A percentile compares a stretch with the other conserved stretches of the same genome.
Conservation (phyloP, 37 sponge, comb jelly and placozoan genomes). For the Spongilla lacustris region DNA sequence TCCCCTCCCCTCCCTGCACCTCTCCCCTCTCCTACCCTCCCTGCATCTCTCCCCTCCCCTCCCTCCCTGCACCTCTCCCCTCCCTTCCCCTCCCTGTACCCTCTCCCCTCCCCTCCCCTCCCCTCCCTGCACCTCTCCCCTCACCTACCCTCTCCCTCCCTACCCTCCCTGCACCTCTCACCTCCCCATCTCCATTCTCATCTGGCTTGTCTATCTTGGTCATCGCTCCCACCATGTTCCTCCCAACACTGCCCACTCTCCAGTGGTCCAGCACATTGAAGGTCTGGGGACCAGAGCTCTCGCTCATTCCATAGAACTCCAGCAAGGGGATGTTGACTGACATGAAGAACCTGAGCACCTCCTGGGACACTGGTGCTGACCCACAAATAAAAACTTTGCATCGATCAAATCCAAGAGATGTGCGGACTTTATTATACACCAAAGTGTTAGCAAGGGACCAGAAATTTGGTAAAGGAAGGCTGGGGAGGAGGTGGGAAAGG, state of each 20-base stretch:
- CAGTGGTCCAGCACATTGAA: conserved; percentile 59
- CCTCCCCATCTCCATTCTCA: conserved; percentile 92
- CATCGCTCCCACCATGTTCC: conserved; percentile 56
- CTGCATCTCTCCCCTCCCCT: neutral
- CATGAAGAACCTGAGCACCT: conserved; percentile 83
- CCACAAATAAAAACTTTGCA: conserved; percentile 42
- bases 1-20: neutral
- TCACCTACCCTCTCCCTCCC: neutral
- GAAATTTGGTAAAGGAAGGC: conserved; percentile 58
- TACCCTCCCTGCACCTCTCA: neutral
- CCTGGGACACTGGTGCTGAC: conserved; percentile 21
- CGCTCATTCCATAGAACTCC: conserved; percentile 79
- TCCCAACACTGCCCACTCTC: conserved; percentile 79
- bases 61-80: neutral
- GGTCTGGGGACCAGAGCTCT: conserved; percentile 11
- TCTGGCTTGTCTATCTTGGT: conserved; percentile 78
- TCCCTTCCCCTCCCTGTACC: neutral
- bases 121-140: neutral
- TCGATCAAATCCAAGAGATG: conserved; percentile 55
- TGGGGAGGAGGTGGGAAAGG: conserved; percentile 1
- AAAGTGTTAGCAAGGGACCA: conserved; percentile 69
- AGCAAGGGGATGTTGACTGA: conserved; percentile 87
- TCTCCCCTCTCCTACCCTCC: neutral
- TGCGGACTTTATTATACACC: conserved; percentile 63
- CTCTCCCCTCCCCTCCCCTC: too few relatives aligned